Conservation (phyloP, 2,888 invertebrate genomes). For the Ditula angustiorana region DNA sequence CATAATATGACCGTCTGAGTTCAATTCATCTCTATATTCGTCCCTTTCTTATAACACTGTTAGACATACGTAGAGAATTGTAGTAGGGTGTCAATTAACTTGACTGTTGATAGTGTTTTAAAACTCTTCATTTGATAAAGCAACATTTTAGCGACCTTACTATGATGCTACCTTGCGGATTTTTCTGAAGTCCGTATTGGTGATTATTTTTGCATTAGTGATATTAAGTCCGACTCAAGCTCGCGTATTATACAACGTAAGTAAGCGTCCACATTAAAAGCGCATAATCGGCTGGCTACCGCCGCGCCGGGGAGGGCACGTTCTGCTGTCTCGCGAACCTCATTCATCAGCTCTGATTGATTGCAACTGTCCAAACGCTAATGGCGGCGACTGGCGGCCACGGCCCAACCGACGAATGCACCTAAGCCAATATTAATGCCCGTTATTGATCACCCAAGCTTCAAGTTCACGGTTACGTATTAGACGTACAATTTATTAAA, state of each 20-base stretch:
- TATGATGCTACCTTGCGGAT: background rate
- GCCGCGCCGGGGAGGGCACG: conserved; percentile 37
- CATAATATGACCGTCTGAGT: too few species aligned
- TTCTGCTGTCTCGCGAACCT: conserved; percentile 64
- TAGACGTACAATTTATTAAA: conserved; percentile 74
- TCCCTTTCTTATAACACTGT: too few species aligned
- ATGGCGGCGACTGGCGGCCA: conserved; percentile 79
- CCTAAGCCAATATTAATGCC: conserved; percentile 78
- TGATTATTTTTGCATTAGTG: conserved; percentile 4
- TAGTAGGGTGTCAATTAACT: too few species aligned
- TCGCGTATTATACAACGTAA: background rate
- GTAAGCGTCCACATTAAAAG: conserved; percentile 32
- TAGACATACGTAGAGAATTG: too few species aligned
- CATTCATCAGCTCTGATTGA: conserved; percentile 83
- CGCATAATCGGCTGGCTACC: conserved; percentile 41
- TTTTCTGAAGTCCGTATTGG: too few species aligned
- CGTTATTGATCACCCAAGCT: conserved; percentile 74
- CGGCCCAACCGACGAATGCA: conserved; percentile 73
- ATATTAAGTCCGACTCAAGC: background rate
- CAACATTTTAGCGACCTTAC: too few species aligned
- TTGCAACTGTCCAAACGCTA: conserved; percentile 83
- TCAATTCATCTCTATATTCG: too few species aligned
- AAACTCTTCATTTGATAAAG: too few species aligned
- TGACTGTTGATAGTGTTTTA: too few species aligned
- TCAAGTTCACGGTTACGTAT: conserved; percentile 80